A percentile compares a stretch with the other conserved stretches of the same genome.
These are phyloP conservation scores for Phaonia tiefii DNA, from an alignment of 2,888 invertebrate genomes.

Conservation along the genomic window DNA sequence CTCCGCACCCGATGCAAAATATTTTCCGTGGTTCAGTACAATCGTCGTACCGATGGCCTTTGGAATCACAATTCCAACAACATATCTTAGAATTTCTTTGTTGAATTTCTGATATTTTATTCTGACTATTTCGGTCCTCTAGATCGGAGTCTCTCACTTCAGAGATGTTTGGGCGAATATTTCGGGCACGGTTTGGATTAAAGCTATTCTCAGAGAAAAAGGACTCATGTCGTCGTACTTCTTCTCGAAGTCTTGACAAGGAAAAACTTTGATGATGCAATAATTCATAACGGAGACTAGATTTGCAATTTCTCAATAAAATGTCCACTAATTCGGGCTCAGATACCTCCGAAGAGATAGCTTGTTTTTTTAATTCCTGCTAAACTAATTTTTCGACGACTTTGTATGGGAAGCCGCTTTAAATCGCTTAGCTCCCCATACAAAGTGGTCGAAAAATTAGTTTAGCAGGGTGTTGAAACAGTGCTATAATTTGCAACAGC, in stretches of 20 bases:
- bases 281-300: background rate
- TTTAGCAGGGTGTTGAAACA: too few species aligned
- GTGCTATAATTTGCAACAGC: too few species aligned
- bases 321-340: constrained; percentile 21
- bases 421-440: too few species aligned
- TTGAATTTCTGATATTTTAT: background rate
- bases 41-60: too few species aligned
- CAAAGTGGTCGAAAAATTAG: too few species aligned
- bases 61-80: constrained; percentile 5
- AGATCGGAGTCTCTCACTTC: background rate
- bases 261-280: constrained; percentile 8
- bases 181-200: background rate
- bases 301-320: constrained; percentile 15
- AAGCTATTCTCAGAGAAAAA: constrained; percentile 15
- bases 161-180: background rate
- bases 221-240: constrained; percentile 15
- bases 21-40: background rate
- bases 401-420: too few species aligned
- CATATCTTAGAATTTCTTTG: background rate
- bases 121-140: background rate
- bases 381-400: too few species aligned
- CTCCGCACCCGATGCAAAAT: background rate
- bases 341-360: constrained; percentile 9
- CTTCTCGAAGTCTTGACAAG: constrained; percentile 1
- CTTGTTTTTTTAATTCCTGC: too few species aligned